Evolutionary conservation across 2,888 invertebrate genomes (phyloP).

Genomic region (Drosophila nr. medialis): DNA sequence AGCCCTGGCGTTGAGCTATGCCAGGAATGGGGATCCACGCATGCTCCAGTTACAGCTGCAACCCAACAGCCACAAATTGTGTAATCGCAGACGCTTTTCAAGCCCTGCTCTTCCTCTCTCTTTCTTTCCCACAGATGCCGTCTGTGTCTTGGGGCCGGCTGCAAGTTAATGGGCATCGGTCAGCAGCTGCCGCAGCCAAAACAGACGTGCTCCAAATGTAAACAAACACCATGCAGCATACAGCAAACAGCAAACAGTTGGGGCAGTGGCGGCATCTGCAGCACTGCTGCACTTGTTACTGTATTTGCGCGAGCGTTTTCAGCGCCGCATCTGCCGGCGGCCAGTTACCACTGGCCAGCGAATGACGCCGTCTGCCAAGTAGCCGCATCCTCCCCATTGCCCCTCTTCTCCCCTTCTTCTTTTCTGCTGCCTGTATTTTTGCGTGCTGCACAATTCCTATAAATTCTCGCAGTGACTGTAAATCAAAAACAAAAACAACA

Average conservation of each 20-base stretch:
- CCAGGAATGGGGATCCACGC: conserved; percentile 41
- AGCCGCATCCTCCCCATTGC: conserved; percentile 21
- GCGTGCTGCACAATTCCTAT: conserved; percentile 62
- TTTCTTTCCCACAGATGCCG: neutral
- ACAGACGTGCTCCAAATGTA: conserved; percentile 80
- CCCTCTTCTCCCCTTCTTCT: neutral
- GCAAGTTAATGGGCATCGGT: conserved; percentile 68
- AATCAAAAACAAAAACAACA: conserved; percentile 48
- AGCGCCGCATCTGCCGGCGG: conserved; percentile 39
- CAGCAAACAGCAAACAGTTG: neutral
- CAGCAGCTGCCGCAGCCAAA: conserved; percentile 74
- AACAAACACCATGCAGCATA: conserved; percentile 55
- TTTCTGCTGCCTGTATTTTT: conserved; percentile 37
- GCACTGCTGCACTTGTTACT: conserved; percentile 49
- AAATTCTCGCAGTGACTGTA: conserved; percentile 58
- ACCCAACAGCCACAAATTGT: conserved; percentile 33
- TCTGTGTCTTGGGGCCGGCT: conserved; percentile 44
- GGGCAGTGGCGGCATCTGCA: conserved; percentile 8
- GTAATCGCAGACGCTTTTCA: conserved; percentile 29
- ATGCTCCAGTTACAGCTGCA: conserved; percentile 67
- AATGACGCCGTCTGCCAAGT: conserved; percentile 37
- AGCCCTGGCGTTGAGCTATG: conserved; percentile 41
- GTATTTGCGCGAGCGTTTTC: conserved; percentile 23
- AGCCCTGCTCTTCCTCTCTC: conserved; percentile 14
- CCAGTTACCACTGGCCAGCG: conserved; percentile 5